Evolutionary conservation across 2,888 invertebrate species (phyloP), one percentile per base, ranked within the genome.

Genomic region (Junonia oenone): DNA sequence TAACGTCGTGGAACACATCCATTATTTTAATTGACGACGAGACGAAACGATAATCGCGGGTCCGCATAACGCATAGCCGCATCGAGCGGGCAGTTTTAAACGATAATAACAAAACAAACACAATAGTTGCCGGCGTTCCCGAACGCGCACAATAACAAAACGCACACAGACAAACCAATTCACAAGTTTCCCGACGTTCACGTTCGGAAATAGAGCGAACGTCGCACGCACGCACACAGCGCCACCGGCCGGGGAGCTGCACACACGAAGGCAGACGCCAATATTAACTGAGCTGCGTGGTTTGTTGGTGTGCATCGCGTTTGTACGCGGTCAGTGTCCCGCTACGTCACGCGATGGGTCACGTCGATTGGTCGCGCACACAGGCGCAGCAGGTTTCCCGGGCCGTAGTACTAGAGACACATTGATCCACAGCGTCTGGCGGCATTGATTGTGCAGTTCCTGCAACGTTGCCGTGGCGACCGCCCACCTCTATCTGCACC

Each of bases 401-500:
- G 83, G 77, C 78, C 73, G 86, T 90, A 90, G 90, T 90, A 89
- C 90, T 90, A 90, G 86, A 89, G 86, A 90, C 90, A 90, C 90
- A 89, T 90, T 90, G 90, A 89, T 89, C 90, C 86, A 89, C 79
- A 87, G 76, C 85, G 89, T 90, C 90, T 89, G 87, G 86, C 85
- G 79, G 78, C 88, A 90, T 90, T 85, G 90, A 90, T 89, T 90
- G 82, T 87, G 89, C 89, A 89, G 90, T 84, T 89, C 90, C 89
- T 89, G 89, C 89, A 88, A 81, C 88, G 73, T 87, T 71, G 78
- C 79, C 78, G 77, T 79, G 76, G 69, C 80, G 72, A 86, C 87
- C 81, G 77, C 77, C 83, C 80, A 76, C 84, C 79, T 72, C 55
- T 46, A 43, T 72, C 76, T 75, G 77, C 78, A 75, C 75, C 80